Percentiles rank a stretch among this genome's conserved stretches.
phyloP scores from a whole-genome alignment of 2,797 vertebrate genomes.

The Acanthis flammea region DNA sequence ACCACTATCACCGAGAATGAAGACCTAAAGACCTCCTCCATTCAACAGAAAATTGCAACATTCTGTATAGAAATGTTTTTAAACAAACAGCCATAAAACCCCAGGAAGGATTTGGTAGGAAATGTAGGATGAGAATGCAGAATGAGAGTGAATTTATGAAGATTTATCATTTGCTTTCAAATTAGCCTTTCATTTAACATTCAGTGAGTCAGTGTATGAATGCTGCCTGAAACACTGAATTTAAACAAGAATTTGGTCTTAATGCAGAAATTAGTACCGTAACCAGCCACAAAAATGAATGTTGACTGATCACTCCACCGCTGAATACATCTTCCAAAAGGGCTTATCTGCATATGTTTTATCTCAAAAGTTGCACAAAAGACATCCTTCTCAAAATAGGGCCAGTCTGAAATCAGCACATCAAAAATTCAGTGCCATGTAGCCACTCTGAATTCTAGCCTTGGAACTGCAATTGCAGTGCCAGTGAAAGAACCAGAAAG shows the following conservation, averaged over 20 bases:
- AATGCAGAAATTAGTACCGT: constrained; percentile 38
- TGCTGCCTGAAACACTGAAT: constrained; percentile 21
- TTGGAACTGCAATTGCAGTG: neutral
- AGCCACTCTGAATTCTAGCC: neutral
- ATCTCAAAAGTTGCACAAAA: constrained; percentile 1
- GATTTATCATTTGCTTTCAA: constrained; percentile 15
- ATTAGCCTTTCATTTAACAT: constrained; percentile 32
- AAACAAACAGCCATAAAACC: neutral
- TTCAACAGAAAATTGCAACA: neutral
- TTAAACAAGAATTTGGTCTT: constrained; percentile 54
- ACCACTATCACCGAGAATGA: neutral
- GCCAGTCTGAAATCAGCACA: neutral
- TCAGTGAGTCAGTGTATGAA: constrained; percentile 27
- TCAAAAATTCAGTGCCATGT: neutral
- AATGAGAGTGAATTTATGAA: constrained; percentile 19
- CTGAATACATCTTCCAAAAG: constrained; percentile 5
- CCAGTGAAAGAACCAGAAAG: neutral
- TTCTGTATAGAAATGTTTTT: neutral
- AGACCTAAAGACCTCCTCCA: neutral
- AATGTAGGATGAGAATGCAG: neutral
- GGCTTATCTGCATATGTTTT: constrained; percentile 3
- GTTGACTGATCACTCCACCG: neutral
- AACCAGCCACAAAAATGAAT: neutral
- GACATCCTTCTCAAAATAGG: neutral
- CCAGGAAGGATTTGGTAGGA: neutral